Base-by-base conservation (phyloP, 2,797 vertebrate species). In the Delichon dasypus region DNA sequence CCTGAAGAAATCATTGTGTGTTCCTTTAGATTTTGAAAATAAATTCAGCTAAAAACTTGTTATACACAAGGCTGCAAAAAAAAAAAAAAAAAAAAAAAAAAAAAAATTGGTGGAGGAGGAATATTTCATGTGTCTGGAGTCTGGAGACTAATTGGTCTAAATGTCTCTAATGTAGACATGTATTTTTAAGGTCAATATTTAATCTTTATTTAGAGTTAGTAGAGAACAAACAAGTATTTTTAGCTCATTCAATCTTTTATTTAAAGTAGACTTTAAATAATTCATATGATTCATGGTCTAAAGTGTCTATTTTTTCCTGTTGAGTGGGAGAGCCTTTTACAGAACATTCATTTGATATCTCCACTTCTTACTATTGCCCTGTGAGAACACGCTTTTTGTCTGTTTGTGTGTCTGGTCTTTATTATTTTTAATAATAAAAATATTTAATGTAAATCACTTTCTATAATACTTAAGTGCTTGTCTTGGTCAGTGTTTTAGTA, bases 301-400 rank as follows among this genome's bases (percentile, higher is more conserved):
- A 70, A 74, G 12, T 44, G 9, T 4, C 3, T 89, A 3, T 65
- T 70, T 85, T 73, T 76, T 78, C 19, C 11, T 73, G 4, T 65
- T 85, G 19, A 74, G 22, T 73, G 27, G 36, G 16, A 45, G 77
- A 64, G 6, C 4, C 10, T 58, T 61, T 68, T 68, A 44, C 22
- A 74, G n/a, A 81, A 74, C 5, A 45, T 71, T 54, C 25, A 53
- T 74, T 60, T 64, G 30, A 68, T 50, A 74, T 44, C 22, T 62
- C 30, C 16, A 13, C 9, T 67, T 45, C 17, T 60, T 88, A 30
- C 3, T 19, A 16, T 10, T 79, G 11, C 25, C 7, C 42, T 50
- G 2, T 19, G 10, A 76, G 10, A 12, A 45, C 9, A 53, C 1
- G 4, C 0, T n/a, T 73, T 61, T 67, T 57, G 7, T 44, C 22